A percentile compares a stretch with the other conserved stretches of the same genome.
phyloP scores from a whole-genome alignment of 2,113 vertebrate species.

The Zosterops borbonicus region DNA sequence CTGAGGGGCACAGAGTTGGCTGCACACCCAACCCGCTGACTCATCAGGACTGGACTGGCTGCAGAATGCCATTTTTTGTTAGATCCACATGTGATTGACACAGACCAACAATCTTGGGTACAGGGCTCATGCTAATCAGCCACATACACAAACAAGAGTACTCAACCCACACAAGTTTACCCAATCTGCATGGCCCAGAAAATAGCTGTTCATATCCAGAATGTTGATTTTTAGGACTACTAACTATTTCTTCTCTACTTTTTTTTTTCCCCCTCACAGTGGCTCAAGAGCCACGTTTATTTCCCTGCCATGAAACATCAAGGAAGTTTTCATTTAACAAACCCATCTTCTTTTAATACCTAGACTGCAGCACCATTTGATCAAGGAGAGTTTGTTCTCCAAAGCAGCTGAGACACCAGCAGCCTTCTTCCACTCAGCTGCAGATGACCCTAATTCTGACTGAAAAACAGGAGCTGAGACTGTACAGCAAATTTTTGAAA shows the following conservation, averaged over 20 bases:
- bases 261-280: not conserved
- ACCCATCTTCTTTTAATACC: not conserved
- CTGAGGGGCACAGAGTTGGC: constrained; percentile 64
- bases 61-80: constrained; percentile 51
- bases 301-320: not conserved
- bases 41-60: constrained; percentile 38
- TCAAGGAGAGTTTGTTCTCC: not conserved
- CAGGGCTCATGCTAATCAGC: constrained; percentile 48
- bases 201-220: not conserved
- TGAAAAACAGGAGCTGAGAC: not conserved
- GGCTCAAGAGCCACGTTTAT: not conserved
- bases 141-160: constrained; percentile 39
- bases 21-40: constrained; percentile 31
- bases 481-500: not conserved
- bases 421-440: not conserved
- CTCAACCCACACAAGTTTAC: constrained; percentile 44
- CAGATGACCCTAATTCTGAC: not conserved
- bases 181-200: constrained; percentile 18
- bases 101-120: constrained; percentile 41
- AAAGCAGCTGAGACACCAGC: not conserved
- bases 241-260: not conserved
- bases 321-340: constrained; percentile 21
- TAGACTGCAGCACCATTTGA: not conserved
- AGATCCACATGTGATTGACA: constrained; percentile 46
- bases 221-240: constrained; percentile 18